A percentile compares a stretch with the other conserved stretches of the same genome.
phyloP scores from a whole-genome alignment of 2,113 vertebrate species.

The Ornithorhynchus anatinus region DNA sequence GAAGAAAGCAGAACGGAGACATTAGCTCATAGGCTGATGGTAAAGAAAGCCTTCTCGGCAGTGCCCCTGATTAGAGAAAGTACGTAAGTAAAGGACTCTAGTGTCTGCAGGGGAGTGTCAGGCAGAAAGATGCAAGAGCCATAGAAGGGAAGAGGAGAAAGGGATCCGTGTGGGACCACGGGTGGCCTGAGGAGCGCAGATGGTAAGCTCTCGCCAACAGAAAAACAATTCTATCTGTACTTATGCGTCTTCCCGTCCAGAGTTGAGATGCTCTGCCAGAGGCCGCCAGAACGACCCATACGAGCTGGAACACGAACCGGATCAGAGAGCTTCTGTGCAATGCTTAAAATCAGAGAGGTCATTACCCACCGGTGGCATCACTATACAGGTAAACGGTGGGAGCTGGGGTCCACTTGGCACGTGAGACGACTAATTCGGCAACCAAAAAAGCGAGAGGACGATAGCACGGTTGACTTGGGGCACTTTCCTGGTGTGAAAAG shows the following conservation, averaged over 20 bases:
- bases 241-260: conserved; percentile 80
- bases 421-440: neutral
- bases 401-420: neutral
- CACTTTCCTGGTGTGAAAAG: neutral
- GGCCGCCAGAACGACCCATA: conserved; percentile 69
- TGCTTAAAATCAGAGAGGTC: neutral
- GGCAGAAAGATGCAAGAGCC: conserved; percentile 20
- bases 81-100: conserved; percentile 7
- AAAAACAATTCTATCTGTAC: conserved; percentile 66
- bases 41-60: neutral
- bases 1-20: neutral
- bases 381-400: neutral
- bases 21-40: neutral
- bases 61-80: neutral
- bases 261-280: conserved; percentile 78
- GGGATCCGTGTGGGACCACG: conserved; percentile 7
- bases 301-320: conserved; percentile 72
- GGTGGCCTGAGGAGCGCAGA: conserved; percentile 25
- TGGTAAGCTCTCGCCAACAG: conserved; percentile 33
- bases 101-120: conserved; percentile 17
- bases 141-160: neutral
- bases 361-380: neutral
- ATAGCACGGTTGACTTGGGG: neutral
- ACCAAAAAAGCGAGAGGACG: neutral
- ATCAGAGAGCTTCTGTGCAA: conserved; percentile 29